phyloP scores from a whole-genome alignment of 1,140 invertebrate genomes.

The Pogonomyrmex barbatus region DNA sequence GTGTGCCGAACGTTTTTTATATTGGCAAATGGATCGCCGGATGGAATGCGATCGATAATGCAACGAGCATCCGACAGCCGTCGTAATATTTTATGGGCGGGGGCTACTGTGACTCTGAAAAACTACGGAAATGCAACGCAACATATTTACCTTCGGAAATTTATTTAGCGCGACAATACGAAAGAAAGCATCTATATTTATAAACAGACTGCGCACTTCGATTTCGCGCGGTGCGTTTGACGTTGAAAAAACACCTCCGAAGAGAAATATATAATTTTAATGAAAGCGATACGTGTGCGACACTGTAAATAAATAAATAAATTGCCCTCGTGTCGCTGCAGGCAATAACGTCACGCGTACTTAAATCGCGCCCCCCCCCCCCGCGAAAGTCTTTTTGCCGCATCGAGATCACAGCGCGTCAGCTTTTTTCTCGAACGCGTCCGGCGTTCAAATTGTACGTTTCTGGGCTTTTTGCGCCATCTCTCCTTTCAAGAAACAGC shows the following conservation, averaged over 20 bases:
- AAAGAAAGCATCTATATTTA: slow-evolving; percentile 39
- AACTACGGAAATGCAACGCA: slow-evolving; percentile 2
- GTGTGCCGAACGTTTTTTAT: slow-evolving; percentile 3
- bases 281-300: slow-evolving; percentile 38
- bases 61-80: slow-evolving; percentile 7
- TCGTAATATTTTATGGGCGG: slow-evolving; percentile 36
- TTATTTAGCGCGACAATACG: slow-evolving; percentile 40
- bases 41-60: slow-evolving; percentile 27
- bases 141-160: slow-evolving; percentile 41
- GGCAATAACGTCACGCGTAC: slow-evolving; percentile 29
- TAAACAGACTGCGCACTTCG: slow-evolving; percentile 31
- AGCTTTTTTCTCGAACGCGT: slow-evolving; percentile 28
- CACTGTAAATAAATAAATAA: slow-evolving; percentile 30
- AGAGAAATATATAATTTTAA: slow-evolving; percentile 43
- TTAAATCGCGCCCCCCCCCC: background rate
- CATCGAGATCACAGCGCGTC: slow-evolving; percentile 34
- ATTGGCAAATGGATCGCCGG: slow-evolving; percentile 10
- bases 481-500: slow-evolving; percentile 18
- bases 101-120: background rate
- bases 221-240: slow-evolving; percentile 12
- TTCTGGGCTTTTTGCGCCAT: slow-evolving; percentile 42
- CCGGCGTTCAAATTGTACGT: slow-evolving; percentile 54
- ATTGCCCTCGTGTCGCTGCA: background rate
- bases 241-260: slow-evolving; percentile 12
- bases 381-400: slow-evolving; percentile 43